Evolutionary conservation across 2,113 vertebrate genomes (phyloP), one percentile per base, ranked within the genome.

Genomic region (Podarcis cretensis): DNA sequence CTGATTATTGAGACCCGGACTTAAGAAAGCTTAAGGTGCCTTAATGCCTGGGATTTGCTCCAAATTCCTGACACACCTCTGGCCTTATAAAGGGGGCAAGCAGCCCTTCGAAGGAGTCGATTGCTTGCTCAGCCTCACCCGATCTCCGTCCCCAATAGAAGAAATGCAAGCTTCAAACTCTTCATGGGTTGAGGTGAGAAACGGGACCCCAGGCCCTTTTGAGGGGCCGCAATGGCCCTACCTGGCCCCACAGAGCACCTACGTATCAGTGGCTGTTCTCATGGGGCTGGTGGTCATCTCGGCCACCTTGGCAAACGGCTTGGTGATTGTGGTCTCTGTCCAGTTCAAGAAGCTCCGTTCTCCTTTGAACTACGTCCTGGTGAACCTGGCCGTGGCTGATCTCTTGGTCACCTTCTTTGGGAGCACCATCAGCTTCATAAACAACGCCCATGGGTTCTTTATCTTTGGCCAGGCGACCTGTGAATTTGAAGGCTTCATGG

Each of bases 401-500:
- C 92, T 97, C 86, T 90, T 96, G 86, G 96, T 96, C 89, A 96
- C 95, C 0, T 88, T 96, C 37, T 95, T 95, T 0, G 95, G 95
- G 82, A 96, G 95, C 92, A 95, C 93, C 35, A 23, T 96, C 91
- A 95, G 95, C 92, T 94, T 96, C 76, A 89, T 93, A 91, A 97
- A 95, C 93, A 96, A 96, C 87, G 32, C 94, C 89, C 63, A 57
- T 0, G 95, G 96, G 80, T 96, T 96, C 91, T 96, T 96, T 0
- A 37, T 88, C 0, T 81, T 95, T 0, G 93, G 96, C 74, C 16
- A 79, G 0, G 10, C 1, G 0, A 3, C 94, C 54, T 95, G 96
- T 0, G 27, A 94, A 92, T 93, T 97, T 27, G 96, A 97, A 92
- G 96, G 96, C 81, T 96, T 96, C 96, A 94, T 96, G 95, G 95